Evolutionary conservation across 2,888 invertebrate genomes (phyloP), one percentile per base, ranked within the genome.

Genomic region (Heliconius ethilla): DNA sequence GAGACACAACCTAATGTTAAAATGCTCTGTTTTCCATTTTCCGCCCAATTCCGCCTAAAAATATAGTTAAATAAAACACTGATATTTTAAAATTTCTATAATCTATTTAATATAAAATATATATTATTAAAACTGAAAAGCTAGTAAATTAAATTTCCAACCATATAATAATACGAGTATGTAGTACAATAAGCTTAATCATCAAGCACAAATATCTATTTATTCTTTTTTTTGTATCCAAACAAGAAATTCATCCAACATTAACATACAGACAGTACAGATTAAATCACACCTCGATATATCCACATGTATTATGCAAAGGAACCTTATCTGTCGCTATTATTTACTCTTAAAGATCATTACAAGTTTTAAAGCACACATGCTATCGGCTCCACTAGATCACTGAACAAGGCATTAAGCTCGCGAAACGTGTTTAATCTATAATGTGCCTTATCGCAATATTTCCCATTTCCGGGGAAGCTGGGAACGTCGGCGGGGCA

Each of bases 371-470:
- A 86, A 86, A 88, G 83, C 86, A 88, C 89, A 89, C 86, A 87
- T 85, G 86, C 83, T 91, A 91, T 89, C 88, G 81, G 81, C 78
- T 83, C 82, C 86, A 87, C 87, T 90, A 88, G 92, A 93, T 92
- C 92, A 88, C 89, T 86, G 86, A 82, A 85, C 84, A 89, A 87
- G 86, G 84, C 90, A 91, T 92, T 93, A 92, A 90, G 89, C 88
- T 87, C 87, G 84, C 88, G 88, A 84, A 88, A 90, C 90, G 88
- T 90, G 91, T 93, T 93, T 94, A 94, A 94, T 94, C 92, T 93
- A 92, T 94, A 94, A 94, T 94, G 94, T 89, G 88, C 89, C 94
- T 95, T 94, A 95, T 94, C 94, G 93, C 94, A 91, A 94, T 94
- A 94, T 94, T 94, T 94, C 92, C 94, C 94, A 94, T 94, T 94